A percentile compares a stretch with the other conserved stretches of the same genome.
Evolutionary conservation across 2,888 invertebrate genomes (phyloP).

Genomic region (Cetonia aurata): DNA sequence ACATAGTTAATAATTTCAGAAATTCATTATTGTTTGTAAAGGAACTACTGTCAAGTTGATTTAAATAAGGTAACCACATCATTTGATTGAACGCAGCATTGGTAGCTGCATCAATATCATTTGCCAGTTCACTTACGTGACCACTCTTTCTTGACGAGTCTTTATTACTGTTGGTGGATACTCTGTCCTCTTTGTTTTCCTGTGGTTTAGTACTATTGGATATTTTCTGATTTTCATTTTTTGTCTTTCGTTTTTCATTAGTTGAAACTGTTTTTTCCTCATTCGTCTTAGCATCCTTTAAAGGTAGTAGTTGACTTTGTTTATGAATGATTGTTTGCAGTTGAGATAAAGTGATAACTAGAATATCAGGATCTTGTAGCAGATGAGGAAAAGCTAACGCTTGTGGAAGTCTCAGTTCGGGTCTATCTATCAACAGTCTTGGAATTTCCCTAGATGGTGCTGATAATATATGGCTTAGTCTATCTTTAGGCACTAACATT

Average conservation of each 20-base stretch:
- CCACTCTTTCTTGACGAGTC: slow-evolving; percentile 35
- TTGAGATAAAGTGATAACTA: slow-evolving; percentile 82
- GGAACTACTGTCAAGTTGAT: slow-evolving; percentile 72
- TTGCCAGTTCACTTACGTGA: slow-evolving; percentile 67
- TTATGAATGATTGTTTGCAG: slow-evolving; percentile 75
- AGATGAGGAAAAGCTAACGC: slow-evolving; percentile 80
- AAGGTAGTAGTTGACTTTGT: slow-evolving; percentile 63
- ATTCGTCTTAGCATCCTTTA: slow-evolving; percentile 59
- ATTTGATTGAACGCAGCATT: slow-evolving; percentile 79
- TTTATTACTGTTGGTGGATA: slow-evolving; percentile 29
- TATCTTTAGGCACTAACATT: slow-evolving; percentile 82
- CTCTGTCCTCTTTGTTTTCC: slow-evolving; percentile 42
- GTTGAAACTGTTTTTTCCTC: slow-evolving; percentile 38
- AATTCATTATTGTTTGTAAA: slow-evolving; percentile 69
- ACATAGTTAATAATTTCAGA: slow-evolving; percentile 55
- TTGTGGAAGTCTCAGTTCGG: slow-evolving; percentile 81
- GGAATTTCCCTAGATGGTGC: slow-evolving; percentile 85
- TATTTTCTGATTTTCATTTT: slow-evolving; percentile 52
- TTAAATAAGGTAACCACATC: slow-evolving; percentile 80
- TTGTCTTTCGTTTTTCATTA: slow-evolving; percentile 43
- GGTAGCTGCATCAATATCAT: slow-evolving; percentile 78
- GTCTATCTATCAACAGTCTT: slow-evolving; percentile 76
- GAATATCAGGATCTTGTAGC: slow-evolving; percentile 81
- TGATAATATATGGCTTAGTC: slow-evolving; percentile 77
- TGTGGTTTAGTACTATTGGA: slow-evolving; percentile 41